A percentile compares a stretch with the other conserved stretches of the same genome.
These are phyloP conservation scores for Dasyprocta punctata DNA, from an alignment of 2,113 vertebrate species.

Conservation along the genomic window DNA sequence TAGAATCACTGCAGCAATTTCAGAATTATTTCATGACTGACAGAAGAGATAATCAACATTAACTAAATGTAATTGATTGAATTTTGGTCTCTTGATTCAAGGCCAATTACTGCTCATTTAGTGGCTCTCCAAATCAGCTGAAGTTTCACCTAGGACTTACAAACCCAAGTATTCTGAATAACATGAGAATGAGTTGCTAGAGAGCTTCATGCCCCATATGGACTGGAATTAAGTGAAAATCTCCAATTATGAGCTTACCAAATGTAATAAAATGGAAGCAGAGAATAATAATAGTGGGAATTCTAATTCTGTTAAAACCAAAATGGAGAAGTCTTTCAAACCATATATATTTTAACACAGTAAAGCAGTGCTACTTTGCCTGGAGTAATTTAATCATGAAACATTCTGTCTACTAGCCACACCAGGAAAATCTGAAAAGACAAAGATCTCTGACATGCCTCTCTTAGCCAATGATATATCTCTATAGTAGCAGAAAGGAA, in stretches of 20 bases:
- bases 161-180: constrained; percentile 41
- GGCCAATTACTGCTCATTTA: background rate
- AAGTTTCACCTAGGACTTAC: background rate
- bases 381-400: background rate
- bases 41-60: background rate
- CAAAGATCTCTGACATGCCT: background rate
- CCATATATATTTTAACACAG: background rate
- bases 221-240: background rate
- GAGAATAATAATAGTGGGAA: background rate
- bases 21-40: constrained; percentile 2
- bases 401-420: background rate
- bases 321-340: background rate
- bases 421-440: background rate
- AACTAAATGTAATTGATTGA: background rate
- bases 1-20: background rate
- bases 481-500: background rate
- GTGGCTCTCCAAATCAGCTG: background rate
- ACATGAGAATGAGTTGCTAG: background rate
- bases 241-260: background rate
- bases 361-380: background rate
- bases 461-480: background rate
- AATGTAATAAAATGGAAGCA: background rate
- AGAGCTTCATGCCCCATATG: background rate
- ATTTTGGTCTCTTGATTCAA: background rate
- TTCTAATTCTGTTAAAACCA: background rate